Percentiles rank a stretch among this genome's conserved stretches.
These are phyloP conservation scores for Meghimatium bilineatum DNA, from an alignment of 2,888 invertebrate genomes.

Conservation along the genomic window DNA sequence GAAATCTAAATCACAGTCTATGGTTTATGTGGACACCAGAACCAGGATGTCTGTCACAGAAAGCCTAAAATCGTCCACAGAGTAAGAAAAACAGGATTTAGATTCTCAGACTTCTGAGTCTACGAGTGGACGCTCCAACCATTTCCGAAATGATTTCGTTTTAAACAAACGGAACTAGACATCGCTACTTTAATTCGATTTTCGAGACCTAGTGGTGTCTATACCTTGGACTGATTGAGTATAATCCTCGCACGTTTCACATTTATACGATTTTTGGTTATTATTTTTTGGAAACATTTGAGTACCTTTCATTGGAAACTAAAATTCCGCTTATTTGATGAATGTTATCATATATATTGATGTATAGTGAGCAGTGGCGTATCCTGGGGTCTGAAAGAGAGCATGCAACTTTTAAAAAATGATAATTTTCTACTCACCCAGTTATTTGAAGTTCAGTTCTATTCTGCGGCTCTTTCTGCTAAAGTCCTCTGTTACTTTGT, in stretches of 20 bases:
- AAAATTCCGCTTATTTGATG: no score
- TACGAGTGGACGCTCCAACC: slow-evolving; percentile 21
- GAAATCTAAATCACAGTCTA: neutral
- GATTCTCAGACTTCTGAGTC: neutral
- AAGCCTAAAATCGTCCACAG: slow-evolving; percentile 11
- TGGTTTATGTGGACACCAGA: neutral
- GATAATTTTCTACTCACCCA: no score
- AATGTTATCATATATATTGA: no score
- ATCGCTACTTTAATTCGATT: slow-evolving; percentile 36
- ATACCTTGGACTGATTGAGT: slow-evolving; percentile 22
- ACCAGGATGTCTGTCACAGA: neutral
- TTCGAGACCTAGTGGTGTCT: slow-evolving; percentile 22
- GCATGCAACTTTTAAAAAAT: no score
- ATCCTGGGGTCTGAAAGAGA: no score
- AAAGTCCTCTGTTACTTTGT: no score
- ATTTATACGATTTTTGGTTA: slow-evolving; percentile 37
- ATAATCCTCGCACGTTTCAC: slow-evolving; percentile 16
- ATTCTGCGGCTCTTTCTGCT: no score
- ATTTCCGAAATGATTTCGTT: no score
- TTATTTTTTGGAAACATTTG: no score
- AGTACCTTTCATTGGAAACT: no score
- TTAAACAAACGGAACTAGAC: slow-evolving; percentile 39
- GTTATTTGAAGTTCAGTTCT: no score
- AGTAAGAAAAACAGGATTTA: slow-evolving; percentile 15
- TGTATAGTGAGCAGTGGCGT: no score